These are phyloP conservation scores for Microcebus lehilahytsara DNA, from an alignment of 2,113 vertebrate species.

Conservation along the genomic window DNA sequence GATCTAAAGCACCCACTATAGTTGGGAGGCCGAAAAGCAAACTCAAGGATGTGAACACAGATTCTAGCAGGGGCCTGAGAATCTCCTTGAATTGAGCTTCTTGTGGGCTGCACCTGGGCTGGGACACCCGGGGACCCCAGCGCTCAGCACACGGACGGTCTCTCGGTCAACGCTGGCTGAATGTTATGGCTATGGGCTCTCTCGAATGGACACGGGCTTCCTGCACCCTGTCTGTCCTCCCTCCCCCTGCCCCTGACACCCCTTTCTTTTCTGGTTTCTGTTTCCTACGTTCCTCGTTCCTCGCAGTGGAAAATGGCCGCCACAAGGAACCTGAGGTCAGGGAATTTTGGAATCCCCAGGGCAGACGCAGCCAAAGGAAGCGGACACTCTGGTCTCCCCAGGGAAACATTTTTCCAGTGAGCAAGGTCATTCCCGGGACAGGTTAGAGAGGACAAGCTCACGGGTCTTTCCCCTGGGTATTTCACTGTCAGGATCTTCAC, in stretches of 20 bases:
- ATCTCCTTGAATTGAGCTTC: neutral
- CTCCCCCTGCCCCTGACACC: neutral
- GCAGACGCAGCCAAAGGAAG: constrained; percentile 47
- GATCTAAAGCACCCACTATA: neutral
- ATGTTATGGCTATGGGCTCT: neutral
- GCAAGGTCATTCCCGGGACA: constrained; percentile 4
- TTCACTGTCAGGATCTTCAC: constrained; percentile 1
- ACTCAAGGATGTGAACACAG: neutral
- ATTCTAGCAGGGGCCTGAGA: neutral
- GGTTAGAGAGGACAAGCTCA: constrained; percentile 33
- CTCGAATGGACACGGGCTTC: neutral
- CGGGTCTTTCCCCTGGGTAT: neutral
- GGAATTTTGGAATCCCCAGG: neutral
- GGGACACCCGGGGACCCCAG: neutral
- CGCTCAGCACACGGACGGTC: accelerated
- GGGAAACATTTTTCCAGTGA: constrained; percentile 46
- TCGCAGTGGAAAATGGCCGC: neutral
- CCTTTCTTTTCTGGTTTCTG: neutral
- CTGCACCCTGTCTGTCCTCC: neutral
- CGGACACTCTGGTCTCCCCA: neutral
- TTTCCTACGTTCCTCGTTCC: neutral
- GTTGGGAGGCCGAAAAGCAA: neutral
- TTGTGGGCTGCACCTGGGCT: neutral
- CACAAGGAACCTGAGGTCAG: constrained; percentile 21
- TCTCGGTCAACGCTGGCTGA: accelerated